Evolutionary conservation across 1,140 invertebrate species (phyloP).

Genomic region (Homarus americanus): DNA sequence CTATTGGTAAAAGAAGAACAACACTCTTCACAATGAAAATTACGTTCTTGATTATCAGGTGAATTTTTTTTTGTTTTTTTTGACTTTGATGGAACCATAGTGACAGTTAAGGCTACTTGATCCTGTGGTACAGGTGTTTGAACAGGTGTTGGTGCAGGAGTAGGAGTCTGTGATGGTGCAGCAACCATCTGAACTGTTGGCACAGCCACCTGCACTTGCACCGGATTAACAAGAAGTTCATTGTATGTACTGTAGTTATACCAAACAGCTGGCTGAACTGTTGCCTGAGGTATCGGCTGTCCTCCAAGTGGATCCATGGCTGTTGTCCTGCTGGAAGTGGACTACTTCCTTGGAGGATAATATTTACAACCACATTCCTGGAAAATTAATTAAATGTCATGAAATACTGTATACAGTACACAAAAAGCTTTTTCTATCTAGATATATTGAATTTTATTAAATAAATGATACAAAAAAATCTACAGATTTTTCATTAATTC

Average conservation of each 20-base stretch:
- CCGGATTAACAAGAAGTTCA: conserved; percentile 55
- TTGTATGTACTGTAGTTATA: conserved; percentile 57
- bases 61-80: conserved; percentile 49
- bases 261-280: conserved; percentile 53
- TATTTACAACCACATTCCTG: too few species aligned
- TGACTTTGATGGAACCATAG: conserved; percentile 9
- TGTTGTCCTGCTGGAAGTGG: not conserved
- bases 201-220: conserved; percentile 63
- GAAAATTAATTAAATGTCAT: too few species aligned
- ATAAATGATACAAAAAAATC: too few species aligned
- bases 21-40: conserved; percentile 75
- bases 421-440: too few species aligned
- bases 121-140: conserved; percentile 32
- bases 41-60: conserved; percentile 71
- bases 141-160: conserved; percentile 37
- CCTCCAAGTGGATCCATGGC: conserved; percentile 47
- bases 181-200: conserved; percentile 60
- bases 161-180: conserved; percentile 38
- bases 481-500: too few species aligned
- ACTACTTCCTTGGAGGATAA: not conserved
- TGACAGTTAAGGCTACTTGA: conserved; percentile 16
- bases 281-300: conserved; percentile 46
- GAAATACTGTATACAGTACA: too few species aligned
- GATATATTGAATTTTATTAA: too few species aligned
- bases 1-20: conserved; percentile 76